Percentiles rank a stretch among this genome's conserved stretches.
These are phyloP conservation scores for Megalurothrips usitatus DNA, from an alignment of 2,888 invertebrate genomes.

Conservation along the genomic window DNA sequence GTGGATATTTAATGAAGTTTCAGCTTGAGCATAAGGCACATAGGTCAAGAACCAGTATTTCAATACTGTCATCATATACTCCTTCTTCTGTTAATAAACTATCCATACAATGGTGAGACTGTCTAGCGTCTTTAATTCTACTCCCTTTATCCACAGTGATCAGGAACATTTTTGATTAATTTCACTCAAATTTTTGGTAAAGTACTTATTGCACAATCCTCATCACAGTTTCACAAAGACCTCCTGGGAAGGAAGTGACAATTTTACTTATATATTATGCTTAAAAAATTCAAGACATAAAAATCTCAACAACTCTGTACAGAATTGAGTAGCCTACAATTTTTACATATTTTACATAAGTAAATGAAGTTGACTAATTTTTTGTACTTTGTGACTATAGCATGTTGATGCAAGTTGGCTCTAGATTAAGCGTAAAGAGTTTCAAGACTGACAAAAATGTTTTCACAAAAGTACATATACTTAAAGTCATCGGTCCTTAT, in stretches of 20 bases:
- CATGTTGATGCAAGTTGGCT: constrained; percentile 2
- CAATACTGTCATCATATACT: neutral
- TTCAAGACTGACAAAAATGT: neutral
- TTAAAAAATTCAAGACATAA: neutral
- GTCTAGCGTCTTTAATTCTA: neutral
- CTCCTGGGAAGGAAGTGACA: neutral
- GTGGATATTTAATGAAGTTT: neutral
- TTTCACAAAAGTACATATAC: neutral
- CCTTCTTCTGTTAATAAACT: neutral
- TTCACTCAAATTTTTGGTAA: neutral
- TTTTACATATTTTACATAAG: neutral
- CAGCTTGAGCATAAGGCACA: constrained; percentile 16
- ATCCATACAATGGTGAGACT: neutral
- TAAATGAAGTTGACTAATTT: neutral
- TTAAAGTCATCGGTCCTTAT: too few relatives aligned
- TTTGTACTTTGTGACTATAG: constrained; percentile 14
- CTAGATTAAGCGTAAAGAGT: neutral
- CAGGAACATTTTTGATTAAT: constrained; percentile 6
- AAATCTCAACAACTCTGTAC: neutral
- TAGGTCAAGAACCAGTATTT: neutral
- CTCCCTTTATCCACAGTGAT: constrained; percentile 22
- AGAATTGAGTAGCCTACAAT: neutral
- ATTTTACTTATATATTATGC: neutral
- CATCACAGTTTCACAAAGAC: neutral
- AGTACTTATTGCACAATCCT: constrained; percentile 17